Evolutionary conservation across 2,888 invertebrate genomes (phyloP).

Genomic region (Phalangium opilio): DNA sequence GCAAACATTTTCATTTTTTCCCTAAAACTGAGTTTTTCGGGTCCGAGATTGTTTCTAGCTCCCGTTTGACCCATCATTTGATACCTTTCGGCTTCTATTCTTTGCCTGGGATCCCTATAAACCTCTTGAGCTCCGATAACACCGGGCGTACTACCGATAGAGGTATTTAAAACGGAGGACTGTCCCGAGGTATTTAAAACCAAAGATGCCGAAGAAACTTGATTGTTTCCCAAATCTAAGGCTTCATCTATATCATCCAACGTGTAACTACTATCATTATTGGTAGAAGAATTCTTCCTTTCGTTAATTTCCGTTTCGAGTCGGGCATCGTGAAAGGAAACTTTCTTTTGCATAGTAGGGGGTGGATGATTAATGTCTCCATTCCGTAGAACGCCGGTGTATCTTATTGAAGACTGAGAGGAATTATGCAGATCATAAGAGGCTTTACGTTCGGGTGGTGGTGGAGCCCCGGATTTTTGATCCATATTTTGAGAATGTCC

Average conservation of each 20-base stretch:
- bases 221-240: conserved; percentile 18
- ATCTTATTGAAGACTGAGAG: conserved; percentile 4
- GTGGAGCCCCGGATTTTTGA: conserved; percentile 30
- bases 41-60: conserved; percentile 28
- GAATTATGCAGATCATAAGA: conserved; percentile 61
- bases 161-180: conserved; percentile 17
- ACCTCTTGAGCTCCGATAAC: conserved; percentile 98
- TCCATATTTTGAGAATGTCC: conserved; percentile 3
- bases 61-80: conserved; percentile 39
- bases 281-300: conserved; percentile 21
- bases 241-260: conserved; percentile 23
- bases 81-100: conserved; percentile 67
- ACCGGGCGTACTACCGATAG: conserved; percentile 60
- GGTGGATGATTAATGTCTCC: conserved; percentile 8
- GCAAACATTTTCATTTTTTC: conserved; percentile 99
- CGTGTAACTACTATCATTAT: conserved; percentile 23
- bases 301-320: conserved; percentile 22
- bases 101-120: conserved; percentile 81
- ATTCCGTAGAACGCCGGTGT: conserved; percentile 10
- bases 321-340: conserved; percentile 31
- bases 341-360: conserved; percentile 22
- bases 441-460: conserved; percentile 72
- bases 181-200: neutral
- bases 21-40: conserved; percentile 87
- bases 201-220: neutral